Evolutionary conservation across 1,140 invertebrate genomes (phyloP), one percentile per base, ranked within the genome.

Genomic region (Eumeta japonica): DNA sequence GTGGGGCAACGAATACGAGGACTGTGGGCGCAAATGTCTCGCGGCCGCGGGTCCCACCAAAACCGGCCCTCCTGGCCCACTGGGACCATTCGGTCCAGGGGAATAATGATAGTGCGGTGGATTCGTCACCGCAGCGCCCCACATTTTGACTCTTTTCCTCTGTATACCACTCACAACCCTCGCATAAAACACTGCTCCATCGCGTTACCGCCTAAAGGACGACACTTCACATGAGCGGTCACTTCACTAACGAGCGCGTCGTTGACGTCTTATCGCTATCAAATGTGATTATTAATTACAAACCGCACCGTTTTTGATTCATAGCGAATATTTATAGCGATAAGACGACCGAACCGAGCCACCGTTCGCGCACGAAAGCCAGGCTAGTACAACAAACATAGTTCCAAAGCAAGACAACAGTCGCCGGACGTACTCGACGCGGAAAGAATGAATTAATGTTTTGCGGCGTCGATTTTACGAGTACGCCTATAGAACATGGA

Each of bases 61-160:
- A 9, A 49, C 44, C 2, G 48, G 46, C 17, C 33, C 34, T 17
- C 35, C 16, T 41, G 45, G 48, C 24, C 52, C 40, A 10, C 42
- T 35, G 7, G 35, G 35, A 24, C 45, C 31, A 34, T 40, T 40
- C 0, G 63, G 63, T 12, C 64, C 43, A 33, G 64, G 16, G 4
- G 4, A 12, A 12, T 20, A 18, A 18, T 20, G 28, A 16, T 70
- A 73, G 46, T 68, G 67, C 18, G 65, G 62, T 13, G 71, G 68
- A 48, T 61, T 66, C 10, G 72, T 71, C 39, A 71, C 68, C 34
- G 65, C 65, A n/a, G 72, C 65, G 43, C 70, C 63, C 75, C 75
- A 76, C 75, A 77, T 77, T 39, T 31, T 47, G 54, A 62, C 51
- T 43, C 52, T 52, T 50, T 46, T 30, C 20, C 58, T 65, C 66